These are phyloP conservation scores for Maccullochella peelii DNA, from an alignment of 2,113 vertebrate genomes.

Conservation along the genomic window DNA sequence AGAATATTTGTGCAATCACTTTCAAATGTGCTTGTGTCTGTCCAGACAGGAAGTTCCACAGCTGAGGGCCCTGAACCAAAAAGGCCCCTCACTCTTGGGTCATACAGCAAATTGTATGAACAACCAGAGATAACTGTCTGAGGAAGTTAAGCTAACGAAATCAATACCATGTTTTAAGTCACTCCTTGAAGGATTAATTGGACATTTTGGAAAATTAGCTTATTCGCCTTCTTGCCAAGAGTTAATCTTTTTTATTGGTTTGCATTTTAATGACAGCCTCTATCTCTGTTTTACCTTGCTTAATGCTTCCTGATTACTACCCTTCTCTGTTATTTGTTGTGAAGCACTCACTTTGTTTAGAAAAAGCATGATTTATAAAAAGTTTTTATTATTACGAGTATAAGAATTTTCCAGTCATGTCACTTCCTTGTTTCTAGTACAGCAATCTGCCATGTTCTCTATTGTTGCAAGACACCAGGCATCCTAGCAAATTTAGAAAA, in stretches of 20 bases:
- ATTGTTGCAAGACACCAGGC: background rate
- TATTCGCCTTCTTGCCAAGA: background rate
- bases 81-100: background rate
- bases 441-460: background rate
- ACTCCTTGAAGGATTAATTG: background rate
- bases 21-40: conserved; percentile 9
- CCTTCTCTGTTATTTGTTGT: background rate
- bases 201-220: background rate
- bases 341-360: background rate
- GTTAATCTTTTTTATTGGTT: background rate
- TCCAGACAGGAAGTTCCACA: conserved; percentile 2
- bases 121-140: background rate
- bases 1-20: conserved; percentile 26
- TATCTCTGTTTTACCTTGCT: background rate
- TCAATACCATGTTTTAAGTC: background rate
- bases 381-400: too few relatives aligned
- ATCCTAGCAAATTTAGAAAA: background rate
- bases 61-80: background rate
- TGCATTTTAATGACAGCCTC: background rate
- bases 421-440: background rate
- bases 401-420: background rate
- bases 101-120: background rate
- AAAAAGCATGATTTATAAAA: too few relatives aligned
- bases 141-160: background rate
- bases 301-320: background rate